Conservation (phyloP, 2,888 invertebrate genomes). For the Hoplodrina blanda region DNA sequence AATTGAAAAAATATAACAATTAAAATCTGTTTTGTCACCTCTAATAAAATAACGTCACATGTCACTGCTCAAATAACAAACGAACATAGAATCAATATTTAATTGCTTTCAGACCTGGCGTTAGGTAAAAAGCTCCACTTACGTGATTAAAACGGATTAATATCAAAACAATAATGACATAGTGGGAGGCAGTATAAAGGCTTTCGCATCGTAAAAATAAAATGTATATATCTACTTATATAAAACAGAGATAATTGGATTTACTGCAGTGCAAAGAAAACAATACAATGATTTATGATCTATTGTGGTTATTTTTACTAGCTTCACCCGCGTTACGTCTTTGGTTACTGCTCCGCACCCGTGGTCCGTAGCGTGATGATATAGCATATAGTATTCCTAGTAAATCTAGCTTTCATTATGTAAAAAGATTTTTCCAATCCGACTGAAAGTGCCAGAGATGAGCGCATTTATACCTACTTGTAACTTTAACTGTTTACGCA, state of each 20-base stretch:
- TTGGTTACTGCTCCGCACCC: too few species aligned
- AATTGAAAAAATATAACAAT: too few species aligned
- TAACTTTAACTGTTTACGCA: too few species aligned
- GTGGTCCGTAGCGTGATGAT: too few species aligned
- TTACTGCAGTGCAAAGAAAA: slow-evolving; percentile 26
- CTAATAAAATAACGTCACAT: neutral
- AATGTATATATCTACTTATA: too few species aligned
- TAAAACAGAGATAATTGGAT: slow-evolving; percentile 45
- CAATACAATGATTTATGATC: slow-evolving; percentile 42
- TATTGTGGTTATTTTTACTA: slow-evolving; percentile 22
- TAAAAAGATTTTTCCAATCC: too few species aligned
- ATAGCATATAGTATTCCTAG: too few species aligned
- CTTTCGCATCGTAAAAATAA: slow-evolving; percentile 27
- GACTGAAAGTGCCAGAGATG: too few species aligned
- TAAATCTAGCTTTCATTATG: too few species aligned
- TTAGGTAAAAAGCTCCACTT: slow-evolving; percentile 61
- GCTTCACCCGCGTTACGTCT: too few species aligned
- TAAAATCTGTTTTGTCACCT: too few species aligned
- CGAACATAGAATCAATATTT: slow-evolving; percentile 19
- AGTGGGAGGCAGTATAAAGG: slow-evolving; percentile 33
- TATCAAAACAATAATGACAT: slow-evolving; percentile 46
- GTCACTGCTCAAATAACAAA: slow-evolving; percentile 4
- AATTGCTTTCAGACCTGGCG: slow-evolving; percentile 25
- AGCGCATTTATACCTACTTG: too few species aligned
- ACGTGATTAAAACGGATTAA: slow-evolving; percentile 71